Conservation (phyloP, 2,888 invertebrate species). For the Platycnemis pennipes region DNA sequence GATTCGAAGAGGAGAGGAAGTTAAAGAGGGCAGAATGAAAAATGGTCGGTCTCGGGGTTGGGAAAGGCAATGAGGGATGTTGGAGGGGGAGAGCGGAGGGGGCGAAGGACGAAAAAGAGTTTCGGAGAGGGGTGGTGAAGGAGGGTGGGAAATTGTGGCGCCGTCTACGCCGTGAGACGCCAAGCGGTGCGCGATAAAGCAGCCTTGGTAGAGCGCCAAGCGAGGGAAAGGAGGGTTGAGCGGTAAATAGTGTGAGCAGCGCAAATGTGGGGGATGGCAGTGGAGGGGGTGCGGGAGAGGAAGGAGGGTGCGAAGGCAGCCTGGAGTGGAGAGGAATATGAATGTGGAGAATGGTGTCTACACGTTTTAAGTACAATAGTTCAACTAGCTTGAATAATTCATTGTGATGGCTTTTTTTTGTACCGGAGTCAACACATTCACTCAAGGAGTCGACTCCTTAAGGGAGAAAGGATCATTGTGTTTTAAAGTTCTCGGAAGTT, state of each 20-base stretch:
- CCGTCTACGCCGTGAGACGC: neutral
- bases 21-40: neutral
- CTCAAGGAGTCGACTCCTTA: no score
- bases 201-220: slow-evolving; percentile 9
- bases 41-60: neutral
- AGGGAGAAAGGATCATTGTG: no score
- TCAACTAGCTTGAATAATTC: neutral
- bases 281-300: neutral
- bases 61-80: neutral
- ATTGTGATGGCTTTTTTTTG: neutral
- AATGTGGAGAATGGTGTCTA: neutral
- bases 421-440: neutral
- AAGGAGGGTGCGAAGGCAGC: neutral
- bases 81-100: neutral
- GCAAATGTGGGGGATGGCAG: neutral
- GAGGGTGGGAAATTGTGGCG: neutral
- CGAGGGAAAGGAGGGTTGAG: slow-evolving; percentile 6
- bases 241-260: slow-evolving; percentile 11
- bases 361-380: neutral
- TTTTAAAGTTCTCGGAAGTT: no score
- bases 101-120: neutral
- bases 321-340: neutral
- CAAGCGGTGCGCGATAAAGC: slow-evolving; percentile 21
- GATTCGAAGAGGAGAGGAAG: neutral
- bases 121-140: neutral